Evolutionary conservation across 2,888 invertebrate genomes (phyloP).

Genomic region (Arge pagana): DNA sequence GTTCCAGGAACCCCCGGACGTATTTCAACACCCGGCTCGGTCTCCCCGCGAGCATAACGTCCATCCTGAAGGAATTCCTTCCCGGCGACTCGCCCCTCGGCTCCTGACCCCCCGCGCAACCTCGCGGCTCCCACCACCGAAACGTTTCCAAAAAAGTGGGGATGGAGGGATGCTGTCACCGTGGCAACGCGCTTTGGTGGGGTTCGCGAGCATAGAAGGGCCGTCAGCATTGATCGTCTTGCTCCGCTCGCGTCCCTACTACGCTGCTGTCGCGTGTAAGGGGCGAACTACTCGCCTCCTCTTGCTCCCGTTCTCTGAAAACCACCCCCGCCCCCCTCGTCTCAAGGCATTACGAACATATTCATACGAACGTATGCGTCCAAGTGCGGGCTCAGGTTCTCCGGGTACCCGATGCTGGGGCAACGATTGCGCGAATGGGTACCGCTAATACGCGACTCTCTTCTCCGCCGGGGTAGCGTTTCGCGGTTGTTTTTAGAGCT

Average conservation of each 20-base stretch:
- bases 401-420: too few relatives aligned
- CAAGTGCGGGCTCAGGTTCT: too few relatives aligned
- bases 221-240: constrained; percentile 18
- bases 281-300: constrained; percentile 45
- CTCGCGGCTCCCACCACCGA: constrained; percentile 39
- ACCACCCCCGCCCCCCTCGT: background rate
- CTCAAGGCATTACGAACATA: constrained; percentile 9
- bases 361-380: constrained; percentile 1
- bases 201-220: constrained; percentile 14
- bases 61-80: constrained; percentile 41
- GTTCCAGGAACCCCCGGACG: too few relatives aligned
- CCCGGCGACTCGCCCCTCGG: constrained; percentile 26
- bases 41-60: background rate
- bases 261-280: constrained; percentile 37
- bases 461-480: too few relatives aligned
- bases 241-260: constrained; percentile 3
- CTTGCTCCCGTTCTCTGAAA: constrained; percentile 23
- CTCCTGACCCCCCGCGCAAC: constrained; percentile 39
- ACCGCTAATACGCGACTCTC: too few relatives aligned
- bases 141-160: constrained; percentile 30
- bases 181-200: constrained; percentile 41
- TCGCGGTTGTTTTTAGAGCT: too few relatives aligned
- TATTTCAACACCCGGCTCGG: too few relatives aligned
- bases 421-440: too few relatives aligned
- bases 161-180: constrained; percentile 52